A percentile compares a stretch with the other conserved stretches of the same genome.
phyloP scores from a whole-genome alignment of 2,113 vertebrate species.

The Cyphomyrus plagiostoma region DNA sequence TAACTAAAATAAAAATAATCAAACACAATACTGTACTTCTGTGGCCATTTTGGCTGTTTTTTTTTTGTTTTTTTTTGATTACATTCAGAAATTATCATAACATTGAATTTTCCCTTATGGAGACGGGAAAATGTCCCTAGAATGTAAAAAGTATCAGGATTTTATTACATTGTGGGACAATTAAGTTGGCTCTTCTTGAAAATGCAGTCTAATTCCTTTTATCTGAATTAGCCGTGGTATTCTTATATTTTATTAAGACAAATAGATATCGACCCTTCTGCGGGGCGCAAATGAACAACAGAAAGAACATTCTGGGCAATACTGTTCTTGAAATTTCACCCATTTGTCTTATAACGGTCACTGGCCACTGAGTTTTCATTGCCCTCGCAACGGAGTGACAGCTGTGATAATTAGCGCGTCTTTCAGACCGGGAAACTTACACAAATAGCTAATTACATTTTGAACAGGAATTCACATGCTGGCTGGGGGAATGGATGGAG shows the following conservation, averaged over 20 bases:
- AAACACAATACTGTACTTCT: neutral
- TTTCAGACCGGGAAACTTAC: neutral
- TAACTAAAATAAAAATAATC: neutral
- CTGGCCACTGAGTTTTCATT: neutral
- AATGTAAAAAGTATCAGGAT: neutral
- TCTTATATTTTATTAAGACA: neutral
- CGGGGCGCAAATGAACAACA: neutral
- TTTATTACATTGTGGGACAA: neutral
- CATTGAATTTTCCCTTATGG: neutral
- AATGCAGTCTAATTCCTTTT: neutral
- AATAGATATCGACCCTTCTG: neutral
- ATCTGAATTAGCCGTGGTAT: neutral
- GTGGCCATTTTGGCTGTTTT: neutral
- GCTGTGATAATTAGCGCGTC: neutral
- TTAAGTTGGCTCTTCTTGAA: neutral
- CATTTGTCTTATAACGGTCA: neutral
- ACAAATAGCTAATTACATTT: neutral
- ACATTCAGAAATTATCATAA: neutral
- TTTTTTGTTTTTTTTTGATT: neutral
- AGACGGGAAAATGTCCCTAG: neutral
- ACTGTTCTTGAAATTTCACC: neutral
- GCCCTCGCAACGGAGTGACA: neutral
- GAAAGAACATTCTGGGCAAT: neutral
- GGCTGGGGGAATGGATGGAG: neutral
- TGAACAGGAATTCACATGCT: neutral